These are phyloP conservation scores for Hypsopygia costalis DNA, from an alignment of 2,888 invertebrate species.

Conservation along the genomic window DNA sequence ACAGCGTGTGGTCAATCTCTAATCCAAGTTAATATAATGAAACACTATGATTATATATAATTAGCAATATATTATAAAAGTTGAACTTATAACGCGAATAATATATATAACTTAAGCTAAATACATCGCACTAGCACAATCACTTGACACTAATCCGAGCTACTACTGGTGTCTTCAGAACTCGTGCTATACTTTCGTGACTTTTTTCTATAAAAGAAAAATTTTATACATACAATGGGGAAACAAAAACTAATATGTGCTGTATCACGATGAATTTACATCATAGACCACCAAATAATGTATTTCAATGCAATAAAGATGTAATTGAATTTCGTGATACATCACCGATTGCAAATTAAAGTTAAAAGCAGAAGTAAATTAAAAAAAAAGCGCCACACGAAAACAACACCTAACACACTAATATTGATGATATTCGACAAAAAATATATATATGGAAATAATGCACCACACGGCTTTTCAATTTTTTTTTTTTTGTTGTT, in stretches of 20 bases:
- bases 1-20: constrained; percentile 3
- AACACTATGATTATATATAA: constrained; percentile 20
- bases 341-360: constrained; percentile 41
- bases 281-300: too few relatives aligned
- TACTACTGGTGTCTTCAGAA: constrained; percentile 71
- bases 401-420: constrained; percentile 40
- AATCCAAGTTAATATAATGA: constrained; percentile 16
- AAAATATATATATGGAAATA: too few relatives aligned
- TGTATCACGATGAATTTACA: constrained; percentile 8
- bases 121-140: constrained; percentile 44
- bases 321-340: constrained; percentile 25
- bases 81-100: constrained; percentile 28
- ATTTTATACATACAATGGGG: constrained; percentile 40
- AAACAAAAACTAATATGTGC: constrained; percentile 25
- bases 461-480: too few relatives aligned
- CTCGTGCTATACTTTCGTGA: constrained; percentile 74
- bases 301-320: too few relatives aligned
- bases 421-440: constrained; percentile 19
- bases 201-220: constrained; percentile 76
- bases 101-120: constrained; percentile 50
- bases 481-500: too few relatives aligned
- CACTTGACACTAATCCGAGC: constrained; percentile 67
- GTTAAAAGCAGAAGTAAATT: constrained; percentile 33
- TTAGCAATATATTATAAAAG: constrained; percentile 32
- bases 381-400: constrained; percentile 54